phyloP scores from a whole-genome alignment of 2,113 vertebrate species.

The Sapajus apella region DNA sequence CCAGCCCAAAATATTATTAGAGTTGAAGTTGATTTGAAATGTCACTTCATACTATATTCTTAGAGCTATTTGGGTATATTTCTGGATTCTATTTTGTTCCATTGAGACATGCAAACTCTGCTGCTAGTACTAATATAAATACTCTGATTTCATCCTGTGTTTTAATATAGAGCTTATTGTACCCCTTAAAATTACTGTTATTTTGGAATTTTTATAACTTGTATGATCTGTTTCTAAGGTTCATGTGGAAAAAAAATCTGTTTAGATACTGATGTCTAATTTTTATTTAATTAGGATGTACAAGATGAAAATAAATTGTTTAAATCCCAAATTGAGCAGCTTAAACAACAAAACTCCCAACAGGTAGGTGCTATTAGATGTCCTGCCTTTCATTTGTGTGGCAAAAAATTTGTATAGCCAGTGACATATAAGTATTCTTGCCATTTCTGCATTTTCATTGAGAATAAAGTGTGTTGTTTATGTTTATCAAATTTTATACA shows the following conservation, averaged over 20 bases:
- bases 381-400: conserved; percentile 39
- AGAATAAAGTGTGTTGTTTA: conserved; percentile 1
- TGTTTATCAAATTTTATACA: conserved; percentile 29
- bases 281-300: conserved; percentile 81
- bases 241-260: conserved; percentile 17
- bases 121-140: not conserved
- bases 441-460: conserved; percentile 28
- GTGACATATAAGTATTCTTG: not conserved
- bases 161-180: conserved; percentile 6
- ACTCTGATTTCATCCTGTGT: not conserved
- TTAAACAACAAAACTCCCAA: conserved; percentile 82
- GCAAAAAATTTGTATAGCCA: not conserved
- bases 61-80: not conserved
- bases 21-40: not conserved
- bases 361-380: conserved; percentile 77
- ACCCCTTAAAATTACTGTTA: not conserved
- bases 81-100: not conserved
- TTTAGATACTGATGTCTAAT: conserved; percentile 51
- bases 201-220: conserved; percentile 48
- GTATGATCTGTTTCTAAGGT: conserved; percentile 21
- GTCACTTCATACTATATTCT: not conserved
- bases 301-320: conserved; percentile 84
- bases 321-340: conserved; percentile 83
- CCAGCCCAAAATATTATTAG: not conserved
- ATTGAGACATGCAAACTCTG: not conserved